Percentiles rank a stretch among this genome's conserved stretches.
phyloP scores from a whole-genome alignment of 2,888 invertebrate genomes.

The Pelosia muscerda region DNA sequence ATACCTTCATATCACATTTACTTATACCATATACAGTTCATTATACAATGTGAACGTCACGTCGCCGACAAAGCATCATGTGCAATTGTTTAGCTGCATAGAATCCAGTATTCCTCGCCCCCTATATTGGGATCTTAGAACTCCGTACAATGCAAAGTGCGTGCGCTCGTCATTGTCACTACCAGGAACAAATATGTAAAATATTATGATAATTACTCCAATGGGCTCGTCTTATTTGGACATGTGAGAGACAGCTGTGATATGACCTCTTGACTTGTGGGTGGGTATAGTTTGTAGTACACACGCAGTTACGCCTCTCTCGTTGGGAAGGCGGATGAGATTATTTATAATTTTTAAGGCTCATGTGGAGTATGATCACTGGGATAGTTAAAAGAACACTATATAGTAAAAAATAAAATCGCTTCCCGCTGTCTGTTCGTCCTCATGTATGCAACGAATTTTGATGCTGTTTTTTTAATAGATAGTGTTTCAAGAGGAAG shows the following conservation, averaged over 20 bases:
- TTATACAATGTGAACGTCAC: conserved; percentile 26
- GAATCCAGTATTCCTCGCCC: conserved; percentile 40
- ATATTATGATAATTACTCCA: conserved; percentile 43
- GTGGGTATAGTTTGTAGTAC: neutral
- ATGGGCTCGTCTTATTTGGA: conserved; percentile 29
- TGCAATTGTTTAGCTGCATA: conserved; percentile 51
- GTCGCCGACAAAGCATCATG: conserved; percentile 44
- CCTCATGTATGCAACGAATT: no score
- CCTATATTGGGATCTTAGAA: conserved; percentile 35
- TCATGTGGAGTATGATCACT: no score
- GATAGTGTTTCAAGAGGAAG: no score
- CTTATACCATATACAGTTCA: conserved; percentile 18
- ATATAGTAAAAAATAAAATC: no score
- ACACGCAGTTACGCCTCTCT: neutral
- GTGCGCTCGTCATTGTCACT: conserved; percentile 54
- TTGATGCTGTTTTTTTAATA: no score
- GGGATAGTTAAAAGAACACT: no score
- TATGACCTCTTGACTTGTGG: conserved; percentile 13
- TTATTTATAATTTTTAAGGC: no score
- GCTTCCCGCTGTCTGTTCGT: no score
- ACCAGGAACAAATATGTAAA: conserved; percentile 42
- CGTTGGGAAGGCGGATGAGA: neutral
- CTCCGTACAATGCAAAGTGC: conserved; percentile 34
- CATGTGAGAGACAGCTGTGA: conserved; percentile 19
- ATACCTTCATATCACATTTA: conserved; percentile 23